Evolutionary conservation across 2,113 vertebrate species (phyloP), one percentile per base, ranked within the genome.

Genomic region (Ciconia maguari): DNA sequence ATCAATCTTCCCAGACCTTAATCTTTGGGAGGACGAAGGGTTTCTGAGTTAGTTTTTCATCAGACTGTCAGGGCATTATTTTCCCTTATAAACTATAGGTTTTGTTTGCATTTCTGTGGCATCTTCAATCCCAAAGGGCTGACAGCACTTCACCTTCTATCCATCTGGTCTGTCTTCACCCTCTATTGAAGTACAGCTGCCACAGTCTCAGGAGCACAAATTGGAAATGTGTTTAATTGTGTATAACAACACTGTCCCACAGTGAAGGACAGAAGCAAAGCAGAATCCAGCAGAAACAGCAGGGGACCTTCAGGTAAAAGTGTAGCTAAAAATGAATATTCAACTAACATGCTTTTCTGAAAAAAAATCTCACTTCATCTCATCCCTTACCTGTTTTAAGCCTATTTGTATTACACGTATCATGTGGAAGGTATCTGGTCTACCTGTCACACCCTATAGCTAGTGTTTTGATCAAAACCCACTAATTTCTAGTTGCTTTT

Each of bases 141-240:
- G 87, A 72, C 61, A 87, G 49, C 86, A 29, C 41, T 95, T 97
- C 77, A 72, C 83, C 89, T 92, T 96, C 85, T 89, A 72, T 92
- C 94, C 93, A 95, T 96, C 89, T 96, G 92, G 81, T 89, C 77
- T 94, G 92, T 76, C 74, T 91, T 93, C 58, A 61, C 25, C 49
- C 70, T 95, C 49, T 94, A 25, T 60, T 88, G 95, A 95, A 77
- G 70, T 95, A 58, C 74, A 95, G 78, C 75, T 95, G 87, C 93
- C 89, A 91, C 54, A 91, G 75, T 89, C 91, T 91, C 95, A 93
- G 89, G 71, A 95, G 95, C 75, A 87, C 89, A 93, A 95, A 94
- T 54, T 85, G 82, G 32, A 72, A 94, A 69, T 70, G 71, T 93
- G 84, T 91, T 97, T 94, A 97, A 97, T 91, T 96, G 87, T 83